phyloP scores from a whole-genome alignment of 2,797 vertebrate species.

The Muraenolepis orangiensis region DNA sequence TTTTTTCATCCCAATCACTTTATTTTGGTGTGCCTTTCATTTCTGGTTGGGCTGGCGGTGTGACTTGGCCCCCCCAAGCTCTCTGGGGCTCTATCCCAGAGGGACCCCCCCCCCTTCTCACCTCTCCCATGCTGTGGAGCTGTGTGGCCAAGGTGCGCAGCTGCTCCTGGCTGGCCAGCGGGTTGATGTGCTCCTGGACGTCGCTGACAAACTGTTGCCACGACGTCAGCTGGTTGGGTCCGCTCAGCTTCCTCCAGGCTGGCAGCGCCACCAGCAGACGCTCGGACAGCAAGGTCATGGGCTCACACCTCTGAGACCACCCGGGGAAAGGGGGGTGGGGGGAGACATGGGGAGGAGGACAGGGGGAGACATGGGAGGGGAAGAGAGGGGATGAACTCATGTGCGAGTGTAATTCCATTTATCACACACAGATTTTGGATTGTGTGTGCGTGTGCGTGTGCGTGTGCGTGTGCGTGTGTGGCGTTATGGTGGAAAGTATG shows the following conservation, averaged over 20 bases:
- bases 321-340: not conserved
- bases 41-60: too few relatives aligned
- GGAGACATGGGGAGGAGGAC: not conserved
- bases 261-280: slow-evolving; percentile 85
- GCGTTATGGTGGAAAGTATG: too few relatives aligned
- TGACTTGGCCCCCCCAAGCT: too few relatives aligned
- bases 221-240: slow-evolving; percentile 94
- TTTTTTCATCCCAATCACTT: too few relatives aligned
- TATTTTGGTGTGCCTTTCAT: too few relatives aligned
- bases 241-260: slow-evolving; percentile 91
- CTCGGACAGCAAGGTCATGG: slow-evolving; percentile 89
- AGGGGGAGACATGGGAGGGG: not conserved
- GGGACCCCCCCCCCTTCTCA: slow-evolving; percentile 37
- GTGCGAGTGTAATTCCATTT: not conserved
- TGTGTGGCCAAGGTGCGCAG: slow-evolving; percentile 83
- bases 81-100: too few relatives aligned
- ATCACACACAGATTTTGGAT: not conserved
- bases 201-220: slow-evolving; percentile 94
- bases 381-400: not conserved
- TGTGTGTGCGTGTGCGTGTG: too few relatives aligned
- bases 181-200: slow-evolving; percentile 94
- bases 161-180: slow-evolving; percentile 89
- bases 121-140: slow-evolving; percentile 94
- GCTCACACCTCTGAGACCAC: slow-evolving; percentile 76
- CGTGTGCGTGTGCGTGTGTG: too few relatives aligned